Base-by-base conservation (phyloP, 2,888 invertebrate genomes). In the Apantesis nais region DNA sequence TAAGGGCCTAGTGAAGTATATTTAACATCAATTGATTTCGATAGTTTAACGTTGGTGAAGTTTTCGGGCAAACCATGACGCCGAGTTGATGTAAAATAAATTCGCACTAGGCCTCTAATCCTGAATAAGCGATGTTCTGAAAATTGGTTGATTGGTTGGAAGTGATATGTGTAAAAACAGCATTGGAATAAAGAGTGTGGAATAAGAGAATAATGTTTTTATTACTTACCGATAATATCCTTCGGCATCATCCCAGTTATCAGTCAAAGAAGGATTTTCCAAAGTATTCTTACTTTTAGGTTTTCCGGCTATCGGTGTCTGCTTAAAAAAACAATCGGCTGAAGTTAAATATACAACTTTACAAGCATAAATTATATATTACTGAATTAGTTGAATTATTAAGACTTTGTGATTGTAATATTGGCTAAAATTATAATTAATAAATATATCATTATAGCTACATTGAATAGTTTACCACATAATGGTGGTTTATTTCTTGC, bases 181-280 rank as follows among this genome's bases (percentile, higher is more conserved):
- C 44, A 44, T 44, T 44, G 0, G 22, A 2, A 16, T 48, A 48
- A 5, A 44, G 19, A 3, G 19, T 48, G n/a, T 48, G 22, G 48
- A 52, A 48, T 22, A 48, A 55, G 25, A 12, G 9, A 14, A 25
- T 48, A 48, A 19, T 48, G 31, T 41, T 16, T 16, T 8, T 67
- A 31, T 41, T 60, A 68, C 62, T 68, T 86, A 96, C 96, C 98
- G 96, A 92, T 99, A 99, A 90, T 99, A 99, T 58, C 99, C 99
- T 93, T 99, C 99, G 0, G 99, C 98, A 92, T 99, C 99, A 88
- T 99, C 99, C 99, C 99, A 99, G 90, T 99, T 99, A 90, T 99
- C 99, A 0, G 98, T 99, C 61, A 99, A 95, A 65, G 98, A 98
- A 0, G 99, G 99, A 74, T 94, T 94, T 73, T 94, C 94, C 12